phyloP scores from a whole-genome alignment of 2,797 vertebrate genomes.

The Neopelma chrysocephalum region DNA sequence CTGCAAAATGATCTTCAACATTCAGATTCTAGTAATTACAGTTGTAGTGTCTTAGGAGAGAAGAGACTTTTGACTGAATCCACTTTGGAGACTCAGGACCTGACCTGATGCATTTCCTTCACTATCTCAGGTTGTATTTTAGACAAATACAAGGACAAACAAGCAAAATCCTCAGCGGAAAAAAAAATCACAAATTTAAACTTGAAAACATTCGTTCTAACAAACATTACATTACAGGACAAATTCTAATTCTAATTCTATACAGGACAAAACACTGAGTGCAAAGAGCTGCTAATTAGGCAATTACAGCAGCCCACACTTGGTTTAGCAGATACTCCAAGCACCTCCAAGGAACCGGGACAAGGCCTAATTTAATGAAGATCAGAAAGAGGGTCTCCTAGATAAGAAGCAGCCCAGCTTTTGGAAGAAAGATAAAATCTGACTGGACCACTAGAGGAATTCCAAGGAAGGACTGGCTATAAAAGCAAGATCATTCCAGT shows the following conservation, averaged over 20 bases:
- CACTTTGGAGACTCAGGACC: not conserved
- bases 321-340: not conserved
- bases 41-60: not conserved
- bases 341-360: not conserved
- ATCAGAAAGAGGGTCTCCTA: not conserved
- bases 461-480: not conserved
- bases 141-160: not conserved
- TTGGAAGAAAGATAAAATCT: not conserved
- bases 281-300: slow-evolving; percentile 19
- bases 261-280: not conserved
- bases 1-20: not conserved
- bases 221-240: not conserved
- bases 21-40: not conserved
- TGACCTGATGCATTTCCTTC: not conserved
- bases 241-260: not conserved
- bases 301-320: not conserved
- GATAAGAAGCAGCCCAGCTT: not conserved
- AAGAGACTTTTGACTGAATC: not conserved
- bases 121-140: not conserved
- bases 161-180: not conserved
- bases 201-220: not conserved
- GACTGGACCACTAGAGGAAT: not conserved
- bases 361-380: not conserved
- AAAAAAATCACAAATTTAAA: not conserved
- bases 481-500: not conserved